Evolutionary conservation across 2,113 vertebrate species (phyloP).

Genomic region (Emydura subglobosa): DNA sequence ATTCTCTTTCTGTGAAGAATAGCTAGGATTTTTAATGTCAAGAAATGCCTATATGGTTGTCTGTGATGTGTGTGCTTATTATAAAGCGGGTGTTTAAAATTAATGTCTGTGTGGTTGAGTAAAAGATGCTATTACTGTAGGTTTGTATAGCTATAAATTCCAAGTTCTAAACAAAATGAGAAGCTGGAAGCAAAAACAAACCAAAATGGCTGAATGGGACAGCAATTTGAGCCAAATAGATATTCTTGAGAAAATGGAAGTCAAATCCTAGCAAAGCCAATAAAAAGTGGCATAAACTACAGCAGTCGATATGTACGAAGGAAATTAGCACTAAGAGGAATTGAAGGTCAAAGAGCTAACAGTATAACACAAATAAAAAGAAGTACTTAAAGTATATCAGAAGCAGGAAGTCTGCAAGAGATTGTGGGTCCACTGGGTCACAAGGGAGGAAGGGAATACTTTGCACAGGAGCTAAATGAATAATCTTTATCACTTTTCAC

Average conservation of each 20-base stretch:
- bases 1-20: neutral
- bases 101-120: neutral
- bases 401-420: neutral
- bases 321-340: neutral
- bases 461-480: neutral
- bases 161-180: neutral
- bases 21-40: neutral
- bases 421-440: accelerated
- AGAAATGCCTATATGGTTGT: neutral
- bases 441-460: neutral
- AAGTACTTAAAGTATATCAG: neutral
- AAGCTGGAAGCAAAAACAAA: neutral
- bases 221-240: neutral
- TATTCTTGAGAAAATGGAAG: neutral
- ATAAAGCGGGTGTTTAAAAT: neutral
- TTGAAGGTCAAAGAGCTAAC: neutral
- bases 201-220: neutral
- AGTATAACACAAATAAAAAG: neutral
- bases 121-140: accelerated
- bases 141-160: neutral
- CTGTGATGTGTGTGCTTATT: neutral
- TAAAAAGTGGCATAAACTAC: constrained; percentile 13
- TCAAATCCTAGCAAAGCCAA: neutral
- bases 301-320: neutral
- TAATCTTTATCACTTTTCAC: neutral